phyloP scores from a whole-genome alignment of 2,113 vertebrate species.

The Pelmatolapia mariae region DNA sequence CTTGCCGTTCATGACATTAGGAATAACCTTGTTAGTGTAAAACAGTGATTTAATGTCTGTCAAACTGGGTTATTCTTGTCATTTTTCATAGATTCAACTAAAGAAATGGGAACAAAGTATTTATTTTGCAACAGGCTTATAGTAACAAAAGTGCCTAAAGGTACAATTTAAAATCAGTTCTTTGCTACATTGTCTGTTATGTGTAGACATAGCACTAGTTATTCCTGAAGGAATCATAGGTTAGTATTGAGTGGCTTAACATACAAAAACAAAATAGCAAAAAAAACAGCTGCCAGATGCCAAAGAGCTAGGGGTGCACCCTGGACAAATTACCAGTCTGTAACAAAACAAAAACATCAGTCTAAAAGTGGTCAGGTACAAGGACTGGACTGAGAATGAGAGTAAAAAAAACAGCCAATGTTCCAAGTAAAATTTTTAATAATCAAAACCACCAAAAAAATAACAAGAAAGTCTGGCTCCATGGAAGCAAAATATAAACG shows the following conservation, averaged over 20 bases:
- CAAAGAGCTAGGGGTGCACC: background rate
- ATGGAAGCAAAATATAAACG: background rate
- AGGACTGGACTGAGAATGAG: background rate
- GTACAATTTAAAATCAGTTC: background rate
- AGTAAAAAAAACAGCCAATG: background rate
- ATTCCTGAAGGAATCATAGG: rapidly evolving
- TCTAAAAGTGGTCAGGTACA: background rate
- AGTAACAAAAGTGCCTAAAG: background rate
- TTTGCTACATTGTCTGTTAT: background rate
- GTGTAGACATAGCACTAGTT: background rate
- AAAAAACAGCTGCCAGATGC: background rate
- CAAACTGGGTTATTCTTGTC: background rate
- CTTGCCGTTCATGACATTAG: background rate
- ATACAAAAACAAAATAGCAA: background rate
- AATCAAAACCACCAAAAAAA: background rate
- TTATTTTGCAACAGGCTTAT: background rate
- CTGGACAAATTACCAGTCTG: rapidly evolving
- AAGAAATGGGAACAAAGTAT: background rate
- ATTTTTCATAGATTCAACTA: background rate
- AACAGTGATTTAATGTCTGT: background rate
- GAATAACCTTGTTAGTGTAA: background rate
- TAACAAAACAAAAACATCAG: background rate
- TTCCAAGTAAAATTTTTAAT: background rate
- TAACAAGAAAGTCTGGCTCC: background rate
- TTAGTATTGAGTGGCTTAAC: background rate